These are phyloP conservation scores for Tipula lateralis DNA, from an alignment of 2,888 invertebrate species.

Conservation along the genomic window DNA sequence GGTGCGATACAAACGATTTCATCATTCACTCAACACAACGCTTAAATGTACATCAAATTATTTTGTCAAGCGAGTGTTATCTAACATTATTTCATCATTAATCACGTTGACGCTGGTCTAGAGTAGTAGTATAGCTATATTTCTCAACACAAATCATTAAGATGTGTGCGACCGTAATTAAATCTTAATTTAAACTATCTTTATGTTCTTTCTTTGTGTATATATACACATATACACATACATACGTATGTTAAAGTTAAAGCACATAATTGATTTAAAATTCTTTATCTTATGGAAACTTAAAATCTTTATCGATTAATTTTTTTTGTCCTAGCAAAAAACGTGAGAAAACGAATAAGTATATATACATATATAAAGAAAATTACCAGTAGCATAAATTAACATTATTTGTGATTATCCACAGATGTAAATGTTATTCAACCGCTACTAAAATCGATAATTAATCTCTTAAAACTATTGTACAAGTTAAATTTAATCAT, in stretches of 20 bases:
- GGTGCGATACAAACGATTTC: not conserved
- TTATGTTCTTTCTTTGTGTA: not conserved
- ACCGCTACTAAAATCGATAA: not conserved
- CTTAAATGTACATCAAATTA: not conserved
- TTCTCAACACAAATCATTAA: not conserved
- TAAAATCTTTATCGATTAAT: not conserved
- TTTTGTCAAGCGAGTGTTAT: not conserved
- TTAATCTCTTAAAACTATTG: not conserved
- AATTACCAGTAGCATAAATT: not conserved
- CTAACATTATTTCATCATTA: not conserved
- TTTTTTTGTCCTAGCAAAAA: not conserved
- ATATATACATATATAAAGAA: not conserved
- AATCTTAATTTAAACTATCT: not conserved
- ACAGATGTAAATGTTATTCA: not conserved
- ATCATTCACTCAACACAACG: not conserved
- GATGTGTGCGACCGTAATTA: not conserved
- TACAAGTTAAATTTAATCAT: not conserved
- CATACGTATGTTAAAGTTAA: not conserved
- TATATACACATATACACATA: not conserved
- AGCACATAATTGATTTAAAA: not conserved
- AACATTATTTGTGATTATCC: not conserved
- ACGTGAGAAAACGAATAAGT: not conserved
- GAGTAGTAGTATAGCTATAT: not conserved
- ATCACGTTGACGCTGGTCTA: not conserved
- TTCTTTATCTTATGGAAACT: not conserved